Evolutionary conservation across 1,140 invertebrate genomes (phyloP), one percentile per base, ranked within the genome.

Genomic region (Listronotus bonariensis): DNA sequence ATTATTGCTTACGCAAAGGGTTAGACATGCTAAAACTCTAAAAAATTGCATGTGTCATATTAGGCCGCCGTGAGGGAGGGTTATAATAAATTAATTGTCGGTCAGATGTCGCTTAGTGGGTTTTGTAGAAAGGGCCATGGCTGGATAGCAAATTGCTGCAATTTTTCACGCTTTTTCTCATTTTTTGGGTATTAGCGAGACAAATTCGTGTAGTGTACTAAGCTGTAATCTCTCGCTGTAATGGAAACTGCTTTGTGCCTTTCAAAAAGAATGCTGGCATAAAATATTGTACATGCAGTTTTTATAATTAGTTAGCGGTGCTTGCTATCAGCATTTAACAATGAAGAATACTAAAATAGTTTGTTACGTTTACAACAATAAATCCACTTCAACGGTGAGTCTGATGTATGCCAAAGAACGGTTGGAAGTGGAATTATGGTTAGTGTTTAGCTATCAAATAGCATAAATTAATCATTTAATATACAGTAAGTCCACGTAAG

Each of bases 121-220:
- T 31, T 20, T 17, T 36, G 20, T 20, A 15, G 18, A 49, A 17
- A 17, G 42, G 42, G 42, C 42, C 42, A 15, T 12, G 17, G 20
- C 15, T 20, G 46, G 46, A 54, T 17, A 54, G 52, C 52, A 54
- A 54, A 54, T 54, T 38, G 17, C 38, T 8, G 38, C 52, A n/a
- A 54, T 54, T 54, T 54, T 54, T 54, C 52, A 54, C 15, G 12
- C 15, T 54, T 54, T 54, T 38, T 17, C 52, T 31, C 52, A 54
- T 54, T 54, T 54, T 54, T 54, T 41, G n/a, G 34, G 34, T 41
- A 54, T 54, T 40, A 54, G 26, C 52, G 15, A 40, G 52, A 54
- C 52, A 54, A 54, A 54, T 54, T 38, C 38, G 52, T 54, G 26
- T 54, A 31, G 52, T 54, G 52, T 54, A n/a, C 34, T 54, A 54